Percentiles rank a stretch among this genome's conserved stretches.
Evolutionary conservation across 2,888 invertebrate genomes (phyloP).

Genomic region (Ceratothoa steindachneri): DNA sequence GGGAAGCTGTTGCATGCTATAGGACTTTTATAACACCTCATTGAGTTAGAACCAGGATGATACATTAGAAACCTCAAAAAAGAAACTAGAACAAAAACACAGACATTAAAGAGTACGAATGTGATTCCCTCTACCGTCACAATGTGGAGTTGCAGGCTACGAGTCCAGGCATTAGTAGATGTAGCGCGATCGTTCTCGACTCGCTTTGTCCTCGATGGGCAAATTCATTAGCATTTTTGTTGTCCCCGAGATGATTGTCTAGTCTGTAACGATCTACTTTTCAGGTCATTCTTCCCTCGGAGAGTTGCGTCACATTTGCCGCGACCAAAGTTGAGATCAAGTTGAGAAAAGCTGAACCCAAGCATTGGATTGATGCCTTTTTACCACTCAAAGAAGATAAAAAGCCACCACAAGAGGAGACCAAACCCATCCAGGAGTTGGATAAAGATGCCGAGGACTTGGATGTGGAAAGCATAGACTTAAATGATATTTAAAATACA

Average conservation of each 20-base stretch:
- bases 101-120: too few species aligned
- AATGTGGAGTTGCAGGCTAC: too few species aligned
- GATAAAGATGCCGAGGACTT: neutral
- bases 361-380: conserved; percentile 63
- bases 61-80: neutral
- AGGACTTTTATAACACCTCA: neutral
- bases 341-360: conserved; percentile 77
- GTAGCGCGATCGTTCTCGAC: too few species aligned
- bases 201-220: too few species aligned
- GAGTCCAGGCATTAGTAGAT: too few species aligned
- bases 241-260: too few species aligned
- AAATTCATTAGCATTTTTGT: too few species aligned
- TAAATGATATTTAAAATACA: neutral
- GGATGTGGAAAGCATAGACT: too few species aligned
- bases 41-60: neutral
- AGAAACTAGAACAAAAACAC: too few species aligned
- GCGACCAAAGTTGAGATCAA: conserved; percentile 90
- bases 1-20: too few species aligned
- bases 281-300: conserved; percentile 71
- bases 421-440: neutral
- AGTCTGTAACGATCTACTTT: too few species aligned
- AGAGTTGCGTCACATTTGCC: conserved; percentile 71
- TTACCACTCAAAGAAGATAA: neutral
- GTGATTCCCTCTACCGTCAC: too few species aligned
- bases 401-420: neutral